A percentile compares a stretch with the other conserved stretches of the same genome.
Evolutionary conservation across 2,113 vertebrate genomes (phyloP).

Genomic region (Xerus inauris): DNA sequence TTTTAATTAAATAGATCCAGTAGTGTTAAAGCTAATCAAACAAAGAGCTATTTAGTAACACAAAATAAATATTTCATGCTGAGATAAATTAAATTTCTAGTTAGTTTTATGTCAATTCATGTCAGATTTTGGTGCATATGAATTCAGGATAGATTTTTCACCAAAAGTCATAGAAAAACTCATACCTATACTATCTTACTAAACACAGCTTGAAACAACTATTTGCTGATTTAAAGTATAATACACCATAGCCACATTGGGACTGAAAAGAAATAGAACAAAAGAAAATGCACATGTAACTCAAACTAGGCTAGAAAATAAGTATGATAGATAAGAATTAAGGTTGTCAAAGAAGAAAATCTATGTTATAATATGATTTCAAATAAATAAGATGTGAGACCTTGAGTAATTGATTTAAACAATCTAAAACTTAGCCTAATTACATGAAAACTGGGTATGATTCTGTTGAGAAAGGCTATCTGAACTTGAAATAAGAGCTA

Average conservation of each 20-base stretch:
- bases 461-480: not conserved
- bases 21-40: not conserved
- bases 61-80: not conserved
- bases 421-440: not conserved
- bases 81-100: not conserved
- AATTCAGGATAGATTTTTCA: not conserved
- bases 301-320: not conserved
- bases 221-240: not conserved
- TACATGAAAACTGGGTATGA: not conserved
- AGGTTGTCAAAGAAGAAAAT: not conserved
- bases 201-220: not conserved
- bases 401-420: not conserved
- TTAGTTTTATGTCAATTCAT: not conserved
- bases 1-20: not conserved
- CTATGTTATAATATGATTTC: not conserved
- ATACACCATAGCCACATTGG: not conserved
- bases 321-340: not conserved
- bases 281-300: not conserved
- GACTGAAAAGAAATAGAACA: not conserved
- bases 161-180: not conserved
- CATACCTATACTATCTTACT: not conserved
- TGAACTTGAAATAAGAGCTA: not conserved
- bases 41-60: not conserved
- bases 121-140: not conserved
- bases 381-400: not conserved